Conservation (phyloP, 2,113 vertebrate species). For the Labrus mixtus region DNA sequence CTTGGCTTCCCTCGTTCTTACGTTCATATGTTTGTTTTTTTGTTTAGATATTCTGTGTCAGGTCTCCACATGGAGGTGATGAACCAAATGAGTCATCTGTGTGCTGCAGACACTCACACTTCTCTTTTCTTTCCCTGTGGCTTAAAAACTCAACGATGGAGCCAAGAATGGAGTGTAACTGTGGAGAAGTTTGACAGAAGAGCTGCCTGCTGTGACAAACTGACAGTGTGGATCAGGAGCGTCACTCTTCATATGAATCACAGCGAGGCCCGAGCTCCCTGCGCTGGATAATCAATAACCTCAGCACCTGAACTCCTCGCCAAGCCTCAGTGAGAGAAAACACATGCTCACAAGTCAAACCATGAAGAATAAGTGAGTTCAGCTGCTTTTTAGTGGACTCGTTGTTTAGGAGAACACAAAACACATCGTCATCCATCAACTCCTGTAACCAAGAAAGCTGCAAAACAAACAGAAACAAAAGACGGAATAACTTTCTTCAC, state of each 20-base stretch:
- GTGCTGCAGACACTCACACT: too few relatives aligned
- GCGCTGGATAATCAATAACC: conserved; percentile 39
- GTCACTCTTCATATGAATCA: conserved; percentile 7
- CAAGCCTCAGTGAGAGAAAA: conserved; percentile 31
- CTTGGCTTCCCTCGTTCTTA: too few relatives aligned
- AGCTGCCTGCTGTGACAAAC: conserved; percentile 13
- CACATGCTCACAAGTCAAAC: conserved; percentile 39
- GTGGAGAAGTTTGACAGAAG: too few relatives aligned
- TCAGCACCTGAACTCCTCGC: background rate
- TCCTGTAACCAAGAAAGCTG: conserved; percentile 40
- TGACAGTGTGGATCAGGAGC: conserved; percentile 21
- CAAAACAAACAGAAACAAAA: conserved; percentile 36
- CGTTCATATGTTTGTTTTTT: too few relatives aligned
- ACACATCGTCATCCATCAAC: background rate
- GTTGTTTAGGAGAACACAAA: conserved; percentile 21
- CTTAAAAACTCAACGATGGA: too few relatives aligned
- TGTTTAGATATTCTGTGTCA: too few relatives aligned
- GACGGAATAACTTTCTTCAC: background rate
- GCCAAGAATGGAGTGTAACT: too few relatives aligned
- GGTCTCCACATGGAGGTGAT: too few relatives aligned
- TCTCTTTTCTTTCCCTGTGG: too few relatives aligned
- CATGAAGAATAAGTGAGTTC: conserved; percentile 17
- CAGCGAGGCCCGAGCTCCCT: background rate
- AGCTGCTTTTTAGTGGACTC: conserved; percentile 7
- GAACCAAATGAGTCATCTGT: too few relatives aligned